These are phyloP conservation scores for Fopius arisanus DNA, from an alignment of 1,140 invertebrate species.

Conservation along the genomic window DNA sequence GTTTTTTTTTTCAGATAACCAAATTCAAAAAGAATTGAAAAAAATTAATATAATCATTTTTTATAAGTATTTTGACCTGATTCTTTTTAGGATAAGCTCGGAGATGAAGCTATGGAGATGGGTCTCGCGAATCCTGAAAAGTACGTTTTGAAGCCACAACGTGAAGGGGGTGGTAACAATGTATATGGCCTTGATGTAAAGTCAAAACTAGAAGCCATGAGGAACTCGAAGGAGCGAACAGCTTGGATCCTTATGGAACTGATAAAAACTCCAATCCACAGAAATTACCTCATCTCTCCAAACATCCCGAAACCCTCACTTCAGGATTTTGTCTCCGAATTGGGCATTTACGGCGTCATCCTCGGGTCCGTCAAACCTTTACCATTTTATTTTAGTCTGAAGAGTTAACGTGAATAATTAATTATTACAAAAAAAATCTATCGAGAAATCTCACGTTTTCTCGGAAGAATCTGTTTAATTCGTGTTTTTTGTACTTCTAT, in stretches of 20 bases:
- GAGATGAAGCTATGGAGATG: slow-evolving; percentile 79
- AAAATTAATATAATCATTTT: too few relatives aligned
- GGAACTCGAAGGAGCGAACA: slow-evolving; percentile 73
- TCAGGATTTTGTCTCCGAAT: slow-evolving; percentile 74
- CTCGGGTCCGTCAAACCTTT: slow-evolving; percentile 67
- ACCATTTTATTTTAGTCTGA: background rate
- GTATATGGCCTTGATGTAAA: slow-evolving; percentile 86
- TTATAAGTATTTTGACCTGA: slow-evolving; percentile 70
- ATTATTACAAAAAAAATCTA: too few relatives aligned
- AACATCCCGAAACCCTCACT: slow-evolving; percentile 48
- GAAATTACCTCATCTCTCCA: slow-evolving; percentile 83
- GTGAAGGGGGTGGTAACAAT: slow-evolving; percentile 97
- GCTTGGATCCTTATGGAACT: slow-evolving; percentile 96
- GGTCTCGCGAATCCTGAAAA: slow-evolving; percentile 80
- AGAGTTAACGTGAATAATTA: too few relatives aligned
- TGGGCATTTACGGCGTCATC: slow-evolving; percentile 93
- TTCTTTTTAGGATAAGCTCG: slow-evolving; percentile 76
- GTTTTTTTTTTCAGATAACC: too few relatives aligned
- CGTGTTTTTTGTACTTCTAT: too few relatives aligned
- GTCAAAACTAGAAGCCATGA: slow-evolving; percentile 71
- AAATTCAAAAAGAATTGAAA: too few relatives aligned
- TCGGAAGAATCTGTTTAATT: too few relatives aligned
- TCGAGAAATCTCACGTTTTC: too few relatives aligned
- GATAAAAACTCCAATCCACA: slow-evolving; percentile 77
- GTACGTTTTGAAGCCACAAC: slow-evolving; percentile 94